phyloP scores from a whole-genome alignment of 2,888 invertebrate genomes.

The Lithophane leautieri region DNA sequence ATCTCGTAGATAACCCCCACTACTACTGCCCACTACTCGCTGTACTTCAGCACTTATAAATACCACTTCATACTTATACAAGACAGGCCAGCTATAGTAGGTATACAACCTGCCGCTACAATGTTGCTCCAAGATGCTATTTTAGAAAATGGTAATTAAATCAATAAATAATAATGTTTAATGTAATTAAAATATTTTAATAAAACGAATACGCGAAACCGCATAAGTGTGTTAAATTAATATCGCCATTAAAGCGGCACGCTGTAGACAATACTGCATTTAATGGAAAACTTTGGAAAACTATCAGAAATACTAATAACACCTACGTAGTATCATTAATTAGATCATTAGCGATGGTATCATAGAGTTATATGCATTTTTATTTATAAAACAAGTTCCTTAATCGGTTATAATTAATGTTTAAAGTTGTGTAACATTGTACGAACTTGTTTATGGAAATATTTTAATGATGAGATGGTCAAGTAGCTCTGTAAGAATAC shows the following conservation, averaged over 20 bases:
- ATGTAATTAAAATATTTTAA: too few species aligned
- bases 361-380: not conserved
- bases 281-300: conserved; percentile 6
- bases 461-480: not conserved
- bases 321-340: not conserved
- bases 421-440: not conserved
- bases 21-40: not conserved
- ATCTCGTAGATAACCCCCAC: too few species aligned
- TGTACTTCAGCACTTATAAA: too few species aligned
- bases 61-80: not conserved
- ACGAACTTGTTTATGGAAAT: not conserved
- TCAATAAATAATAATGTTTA: too few species aligned
- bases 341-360: conserved; percentile 1
- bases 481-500: too few species aligned
- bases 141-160: too few species aligned
- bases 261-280: not conserved
- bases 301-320: not conserved
- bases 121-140: too few species aligned
- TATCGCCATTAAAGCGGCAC: too few species aligned
- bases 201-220: too few species aligned
- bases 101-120: too few species aligned
- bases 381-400: conserved; percentile 2
- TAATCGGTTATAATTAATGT: conserved; percentile 1
- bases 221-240: too few species aligned
- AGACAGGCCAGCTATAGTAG: not conserved